A percentile compares a stretch with the other conserved stretches of the same genome.
These are phyloP conservation scores for Anguilla marmorata DNA, from an alignment of 2,797 vertebrate genomes.

Conservation along the genomic window DNA sequence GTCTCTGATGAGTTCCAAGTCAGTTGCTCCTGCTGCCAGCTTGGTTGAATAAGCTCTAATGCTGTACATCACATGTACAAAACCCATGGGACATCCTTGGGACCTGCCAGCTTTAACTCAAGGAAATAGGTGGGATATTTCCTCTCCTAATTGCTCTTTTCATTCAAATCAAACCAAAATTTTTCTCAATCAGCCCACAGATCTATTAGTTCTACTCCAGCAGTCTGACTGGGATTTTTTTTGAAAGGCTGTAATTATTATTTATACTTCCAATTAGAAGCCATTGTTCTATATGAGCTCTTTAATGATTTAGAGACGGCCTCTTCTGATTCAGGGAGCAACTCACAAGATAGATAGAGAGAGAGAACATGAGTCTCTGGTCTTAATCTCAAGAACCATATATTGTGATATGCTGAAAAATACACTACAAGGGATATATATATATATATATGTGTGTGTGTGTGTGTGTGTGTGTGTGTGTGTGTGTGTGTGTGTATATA, in stretches of 20 bases:
- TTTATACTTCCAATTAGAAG: not conserved
- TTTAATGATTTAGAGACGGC: not conserved
- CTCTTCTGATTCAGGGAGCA: not conserved
- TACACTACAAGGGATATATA: too few species aligned
- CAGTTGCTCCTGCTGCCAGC: not conserved
- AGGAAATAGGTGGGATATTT: not conserved
- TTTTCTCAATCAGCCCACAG: not conserved
- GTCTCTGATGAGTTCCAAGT: not conserved
- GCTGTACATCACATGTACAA: not conserved
- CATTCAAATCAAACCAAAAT: not conserved
- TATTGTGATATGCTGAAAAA: too few species aligned
- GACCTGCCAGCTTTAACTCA: not conserved
- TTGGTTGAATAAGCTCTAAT: not conserved
- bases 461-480: too few species aligned
- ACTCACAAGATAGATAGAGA: too few species aligned
- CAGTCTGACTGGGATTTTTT: not conserved
- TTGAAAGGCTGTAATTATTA: not conserved
- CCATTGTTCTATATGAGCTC: not conserved
- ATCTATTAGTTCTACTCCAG: not conserved
- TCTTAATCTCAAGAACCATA: too few species aligned
- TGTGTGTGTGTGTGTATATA: too few species aligned
- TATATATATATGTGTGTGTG: too few species aligned
- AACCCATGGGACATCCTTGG: not conserved
- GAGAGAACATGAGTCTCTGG: too few species aligned
- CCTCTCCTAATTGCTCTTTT: not conserved